Base-by-base conservation (phyloP, 2,113 vertebrate genomes). In the Tyto alba region DNA sequence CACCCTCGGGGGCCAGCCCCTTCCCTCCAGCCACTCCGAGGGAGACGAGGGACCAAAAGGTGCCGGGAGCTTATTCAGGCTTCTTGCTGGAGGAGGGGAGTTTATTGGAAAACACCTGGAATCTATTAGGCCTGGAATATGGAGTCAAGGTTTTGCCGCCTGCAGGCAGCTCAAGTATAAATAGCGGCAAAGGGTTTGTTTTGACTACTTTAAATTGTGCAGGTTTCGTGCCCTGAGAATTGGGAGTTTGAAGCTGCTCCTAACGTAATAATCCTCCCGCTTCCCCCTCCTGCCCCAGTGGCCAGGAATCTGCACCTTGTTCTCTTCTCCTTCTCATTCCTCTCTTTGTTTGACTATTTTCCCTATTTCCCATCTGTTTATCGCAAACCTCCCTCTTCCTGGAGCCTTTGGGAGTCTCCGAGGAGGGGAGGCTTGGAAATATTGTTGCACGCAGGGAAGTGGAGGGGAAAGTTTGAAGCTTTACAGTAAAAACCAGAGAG, bases 131-230 rank as follows among this genome's bases (percentile, higher is more conserved):
- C 59, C 96, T 34, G 95, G 96, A 81, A 93, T 97, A 95, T 87
- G 94, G 97, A 96, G 95, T 98, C 97, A 91, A 96, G 94, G 95
- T 96, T 94, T 97, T 96, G 96, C 97, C 63, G 97, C 97, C 97
- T 97, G 96, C 95, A 97, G 97, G 97, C 97, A 98, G 96, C 97
- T 95, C 83, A 95, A 91, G 96, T 97, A 97, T 97, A 98, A 97
- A 97, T 94, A 97, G 97, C 96, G 97, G 96, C 92, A 92, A 94
- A 97, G 95, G 95, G 95, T 97, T 98, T 98, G 98, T 98, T 98
- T 98, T 97, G 98, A 98, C 97, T 98, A 88, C 97, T 97, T 98
- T 97, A 98, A 97, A 98, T 97, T 97, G 98, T 97, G 93, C 96
- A 98, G 98, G 96, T 97, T 98, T 98, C 53, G 72, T 97, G 97